Evolutionary conservation across 2,888 invertebrate species (phyloP).

Genomic region (Idaea biselata): DNA sequence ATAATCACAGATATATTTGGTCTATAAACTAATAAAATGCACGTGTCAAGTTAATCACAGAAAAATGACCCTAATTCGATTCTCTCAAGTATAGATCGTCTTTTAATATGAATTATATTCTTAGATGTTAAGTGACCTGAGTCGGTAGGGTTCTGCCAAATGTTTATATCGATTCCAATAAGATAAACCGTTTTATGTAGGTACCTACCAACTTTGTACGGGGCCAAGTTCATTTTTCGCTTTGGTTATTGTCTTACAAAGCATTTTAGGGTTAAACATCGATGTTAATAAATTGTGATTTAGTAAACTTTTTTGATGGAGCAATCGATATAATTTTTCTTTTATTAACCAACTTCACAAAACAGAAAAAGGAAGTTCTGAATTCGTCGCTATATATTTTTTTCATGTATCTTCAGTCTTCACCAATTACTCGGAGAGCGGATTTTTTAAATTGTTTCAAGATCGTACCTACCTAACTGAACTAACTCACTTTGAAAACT

Average conservation of each 20-base stretch:
- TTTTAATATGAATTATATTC: constrained; percentile 15
- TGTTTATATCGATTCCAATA: constrained; percentile 6
- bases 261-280: not conserved
- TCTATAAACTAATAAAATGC: too few relatives aligned
- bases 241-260: not conserved
- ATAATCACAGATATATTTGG: too few relatives aligned
- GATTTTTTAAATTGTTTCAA: too few relatives aligned
- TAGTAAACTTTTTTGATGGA: not conserved
- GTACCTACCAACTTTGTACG: not conserved
- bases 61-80: not conserved
- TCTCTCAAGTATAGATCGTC: not conserved
- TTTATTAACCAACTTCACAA: too few relatives aligned
- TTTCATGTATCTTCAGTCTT: too few relatives aligned
- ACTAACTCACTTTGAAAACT: too few relatives aligned
- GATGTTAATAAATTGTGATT: not conserved
- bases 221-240: not conserved
- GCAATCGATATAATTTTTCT: too few relatives aligned
- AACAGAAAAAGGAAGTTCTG: too few relatives aligned
- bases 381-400: too few relatives aligned
- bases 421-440: too few relatives aligned
- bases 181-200: not conserved
- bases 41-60: not conserved
- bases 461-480: too few relatives aligned
- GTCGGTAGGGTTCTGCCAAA: constrained; percentile 10
- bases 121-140: constrained; percentile 19